These are phyloP conservation scores for Rhyacophila evoluta DNA, from an alignment of 2,888 invertebrate genomes.

Conservation along the genomic window DNA sequence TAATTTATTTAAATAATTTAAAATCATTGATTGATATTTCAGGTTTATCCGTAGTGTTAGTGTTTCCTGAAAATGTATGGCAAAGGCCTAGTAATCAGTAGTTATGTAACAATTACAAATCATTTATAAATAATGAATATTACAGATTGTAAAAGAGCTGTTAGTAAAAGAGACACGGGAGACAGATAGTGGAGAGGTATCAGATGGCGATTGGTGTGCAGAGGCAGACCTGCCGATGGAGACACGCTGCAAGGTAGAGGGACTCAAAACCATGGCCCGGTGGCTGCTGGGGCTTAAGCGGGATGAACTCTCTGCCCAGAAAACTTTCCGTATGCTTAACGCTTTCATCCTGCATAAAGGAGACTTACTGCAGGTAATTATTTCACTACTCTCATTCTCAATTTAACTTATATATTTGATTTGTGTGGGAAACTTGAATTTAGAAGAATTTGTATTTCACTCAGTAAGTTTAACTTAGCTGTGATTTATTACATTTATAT, in stretches of 20 bases:
- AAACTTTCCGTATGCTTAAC: slow-evolving; percentile 94
- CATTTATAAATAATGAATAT: slow-evolving; percentile 20
- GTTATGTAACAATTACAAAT: not conserved
- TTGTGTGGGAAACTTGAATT: too few relatives aligned
- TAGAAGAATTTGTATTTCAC: too few relatives aligned
- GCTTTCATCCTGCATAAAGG: slow-evolving; percentile 95
- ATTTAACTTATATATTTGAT: too few relatives aligned
- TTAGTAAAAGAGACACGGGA: slow-evolving; percentile 80
- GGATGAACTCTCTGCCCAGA: slow-evolving; percentile 89
- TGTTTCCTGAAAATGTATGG: too few relatives aligned
- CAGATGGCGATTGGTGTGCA: slow-evolving; percentile 81
- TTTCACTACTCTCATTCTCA: too few relatives aligned
- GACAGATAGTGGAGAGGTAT: slow-evolving; percentile 69
- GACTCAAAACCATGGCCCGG: slow-evolving; percentile 95
- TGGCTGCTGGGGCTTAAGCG: slow-evolving; percentile 94
- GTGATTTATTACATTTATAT: too few relatives aligned
- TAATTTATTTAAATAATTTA: too few relatives aligned
- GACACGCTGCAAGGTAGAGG: slow-evolving; percentile 93
- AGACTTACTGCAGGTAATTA: slow-evolving; percentile 75
- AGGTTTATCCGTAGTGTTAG: too few relatives aligned
- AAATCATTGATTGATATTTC: too few relatives aligned
- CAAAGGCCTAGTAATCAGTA: too few relatives aligned
- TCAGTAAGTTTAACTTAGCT: too few relatives aligned
- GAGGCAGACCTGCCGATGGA: slow-evolving; percentile 91
- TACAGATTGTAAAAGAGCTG: slow-evolving; percentile 92